Conservation (phyloP, 2,888 invertebrate species). For the Drosophila seclusa region DNA sequence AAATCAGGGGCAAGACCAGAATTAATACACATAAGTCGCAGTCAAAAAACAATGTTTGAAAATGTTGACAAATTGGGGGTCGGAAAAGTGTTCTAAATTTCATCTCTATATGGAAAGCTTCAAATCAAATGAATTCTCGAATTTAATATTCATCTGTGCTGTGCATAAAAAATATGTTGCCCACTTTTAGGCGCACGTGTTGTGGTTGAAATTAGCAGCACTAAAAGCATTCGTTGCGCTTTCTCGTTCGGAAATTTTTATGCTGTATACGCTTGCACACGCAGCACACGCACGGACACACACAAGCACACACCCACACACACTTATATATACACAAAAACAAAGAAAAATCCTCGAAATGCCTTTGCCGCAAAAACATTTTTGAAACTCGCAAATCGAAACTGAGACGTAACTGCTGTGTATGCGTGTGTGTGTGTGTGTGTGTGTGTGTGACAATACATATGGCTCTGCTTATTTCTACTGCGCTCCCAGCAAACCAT, state of each 20-base stretch:
- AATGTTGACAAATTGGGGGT: neutral
- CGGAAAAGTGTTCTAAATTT: neutral
- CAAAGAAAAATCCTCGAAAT: conserved; percentile 23
- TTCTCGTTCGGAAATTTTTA: conserved; percentile 32
- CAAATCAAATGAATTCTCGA: neutral
- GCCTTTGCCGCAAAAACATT: conserved; percentile 39
- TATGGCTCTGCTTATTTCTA: conserved; percentile 7
- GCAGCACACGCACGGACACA: neutral
- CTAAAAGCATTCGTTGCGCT: conserved; percentile 16
- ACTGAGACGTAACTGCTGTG: conserved; percentile 36
- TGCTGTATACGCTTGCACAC: conserved; percentile 12
- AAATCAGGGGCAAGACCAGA: conserved; percentile 15
- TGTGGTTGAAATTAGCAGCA: conserved; percentile 21
- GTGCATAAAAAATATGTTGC: conserved; percentile 24
- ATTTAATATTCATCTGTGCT: neutral
- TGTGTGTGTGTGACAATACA: conserved; percentile 25
- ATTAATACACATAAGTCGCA: neutral
- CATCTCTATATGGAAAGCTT: neutral
- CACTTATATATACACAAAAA: conserved; percentile 10
- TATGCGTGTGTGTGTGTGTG: conserved; percentile 1
- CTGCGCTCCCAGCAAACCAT: conserved; percentile 17
- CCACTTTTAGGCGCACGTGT: conserved; percentile 41
- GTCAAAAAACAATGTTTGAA: neutral
- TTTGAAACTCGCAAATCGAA: conserved; percentile 50
- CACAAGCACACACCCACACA: conserved; percentile 7